Base-by-base conservation (phyloP, 2,888 invertebrate genomes). In the Lithophane ornitopus region DNA sequence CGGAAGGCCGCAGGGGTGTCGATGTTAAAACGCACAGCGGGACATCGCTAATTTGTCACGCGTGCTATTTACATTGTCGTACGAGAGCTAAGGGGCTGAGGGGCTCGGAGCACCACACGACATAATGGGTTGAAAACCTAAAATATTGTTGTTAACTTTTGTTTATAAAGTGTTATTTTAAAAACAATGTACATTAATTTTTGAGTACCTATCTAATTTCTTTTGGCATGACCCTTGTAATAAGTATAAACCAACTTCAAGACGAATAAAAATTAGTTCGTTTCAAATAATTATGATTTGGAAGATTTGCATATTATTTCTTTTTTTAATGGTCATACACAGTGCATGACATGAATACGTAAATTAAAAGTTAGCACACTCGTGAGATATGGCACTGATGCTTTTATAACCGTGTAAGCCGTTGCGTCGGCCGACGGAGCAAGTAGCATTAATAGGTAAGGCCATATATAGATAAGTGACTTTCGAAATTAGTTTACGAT, bases 41-140 rank as follows among this genome's bases (percentile, higher is more conserved):
- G 85, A 89, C 84, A 83, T 87, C 91, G 87, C 90, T 93, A 93
- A 93, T 93, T 93, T 91, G 92, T 92, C 93, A 90, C 91, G 92
- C 90, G 91, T 89, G 90, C 85, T 88, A 80, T 87, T 87, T 86
- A 82, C 84, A 84, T 86, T 85, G 81, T 85, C 34, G 52, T 80
- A 46, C 44, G 44, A 52, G 68, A 59, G 46, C 62, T 28, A 12
- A 52, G 75, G 87, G 76, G 78, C 63, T 34, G 9, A 6, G 76
- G 74, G 77, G 56, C 41, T n/a, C 11, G 12, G 61, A 54, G 63
- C 65, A 65, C 49, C 28, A 52, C n/a, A 34, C 9, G 41, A 34
- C 28, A 67, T 78, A 80, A 80, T 78, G 71, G 78, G 67, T 46
- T 68, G 59, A 56, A 59, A 69, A 72, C 46, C 41, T 7, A 74